phyloP scores from a whole-genome alignment of 1,140 invertebrate genomes.

The Cherax destructor region DNA sequence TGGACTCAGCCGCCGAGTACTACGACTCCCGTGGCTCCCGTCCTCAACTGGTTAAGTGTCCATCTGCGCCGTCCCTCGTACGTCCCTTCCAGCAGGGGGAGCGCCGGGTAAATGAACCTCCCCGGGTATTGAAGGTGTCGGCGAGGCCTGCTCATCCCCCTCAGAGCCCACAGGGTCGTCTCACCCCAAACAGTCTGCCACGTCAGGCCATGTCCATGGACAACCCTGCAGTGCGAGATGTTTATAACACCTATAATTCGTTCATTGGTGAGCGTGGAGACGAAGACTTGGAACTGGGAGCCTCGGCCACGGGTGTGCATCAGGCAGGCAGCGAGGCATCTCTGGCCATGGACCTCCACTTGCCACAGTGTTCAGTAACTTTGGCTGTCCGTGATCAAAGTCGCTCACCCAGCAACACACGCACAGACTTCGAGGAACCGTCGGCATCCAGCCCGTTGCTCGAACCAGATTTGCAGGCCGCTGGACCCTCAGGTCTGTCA shows the following conservation, averaged over 20 bases:
- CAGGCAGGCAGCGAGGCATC: slow-evolving; percentile 59
- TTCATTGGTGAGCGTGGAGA: slow-evolving; percentile 69
- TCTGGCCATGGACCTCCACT: slow-evolving; percentile 68
- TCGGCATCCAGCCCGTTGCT: slow-evolving; percentile 41
- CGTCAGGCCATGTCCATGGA: slow-evolving; percentile 84
- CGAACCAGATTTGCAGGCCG: slow-evolving; percentile 15
- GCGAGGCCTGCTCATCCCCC: slow-evolving; percentile 50
- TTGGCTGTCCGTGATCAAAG: slow-evolving; percentile 71
- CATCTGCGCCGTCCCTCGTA: slow-evolving; percentile 78
- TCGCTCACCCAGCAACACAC: slow-evolving; percentile 71
- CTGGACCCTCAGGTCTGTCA: slow-evolving; percentile 35
- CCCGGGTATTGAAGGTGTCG: slow-evolving; percentile 70
- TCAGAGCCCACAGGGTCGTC: slow-evolving; percentile 27
- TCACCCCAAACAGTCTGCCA: slow-evolving; percentile 74
- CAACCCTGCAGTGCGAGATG: slow-evolving; percentile 74
- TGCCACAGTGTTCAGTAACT: slow-evolving; percentile 61
- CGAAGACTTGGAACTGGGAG: slow-evolving; percentile 69
- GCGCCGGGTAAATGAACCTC: slow-evolving; percentile 71
- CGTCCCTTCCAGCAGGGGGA: slow-evolving; percentile 62
- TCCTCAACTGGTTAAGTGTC: slow-evolving; percentile 77
- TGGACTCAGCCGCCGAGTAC: slow-evolving; percentile 73
- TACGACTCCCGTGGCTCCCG: slow-evolving; percentile 74
- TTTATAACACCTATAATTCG: slow-evolving; percentile 72
- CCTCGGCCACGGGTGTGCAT: slow-evolving; percentile 70
- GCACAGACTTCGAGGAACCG: slow-evolving; percentile 40